phyloP scores from a whole-genome alignment of 92 coral and sea anemone genomes.

The Nematostella vectensis region DNA sequence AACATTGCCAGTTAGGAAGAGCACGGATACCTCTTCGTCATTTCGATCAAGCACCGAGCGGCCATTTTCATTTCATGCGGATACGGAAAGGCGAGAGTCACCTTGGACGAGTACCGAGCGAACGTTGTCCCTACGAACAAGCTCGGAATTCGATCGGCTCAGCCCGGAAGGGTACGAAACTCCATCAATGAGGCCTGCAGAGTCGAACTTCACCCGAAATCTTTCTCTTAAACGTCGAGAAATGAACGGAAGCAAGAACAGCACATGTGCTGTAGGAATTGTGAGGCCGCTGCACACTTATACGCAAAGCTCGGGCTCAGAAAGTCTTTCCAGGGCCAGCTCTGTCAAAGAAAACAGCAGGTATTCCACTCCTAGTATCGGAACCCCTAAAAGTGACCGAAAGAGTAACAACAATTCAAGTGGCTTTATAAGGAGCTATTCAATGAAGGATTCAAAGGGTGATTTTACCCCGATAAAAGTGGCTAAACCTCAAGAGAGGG shows the following conservation, averaged over 20 bases:
- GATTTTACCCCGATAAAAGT: conserved; percentile 13
- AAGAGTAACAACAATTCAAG: not conserved
- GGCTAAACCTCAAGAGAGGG: conserved; percentile 4
- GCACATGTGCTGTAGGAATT: conserved; percentile 44
- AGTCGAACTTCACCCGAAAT: not conserved
- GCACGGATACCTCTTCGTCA: not conserved
- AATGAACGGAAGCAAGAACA: conserved; percentile 3
- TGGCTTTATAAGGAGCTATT: no score
- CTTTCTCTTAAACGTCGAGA: conserved; percentile 1
- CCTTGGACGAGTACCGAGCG: no score
- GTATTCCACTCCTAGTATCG: not conserved
- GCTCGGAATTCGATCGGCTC: not conserved
- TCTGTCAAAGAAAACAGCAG: conserved; percentile 19
- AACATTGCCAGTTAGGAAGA: not conserved
- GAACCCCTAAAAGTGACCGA: conserved; percentile 12
- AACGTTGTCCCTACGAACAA: not conserved
- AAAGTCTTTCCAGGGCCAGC: conserved; percentile 14
- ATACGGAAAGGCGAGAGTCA: no score
- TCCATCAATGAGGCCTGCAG: not conserved
- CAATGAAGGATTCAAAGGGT: conserved; percentile 7
- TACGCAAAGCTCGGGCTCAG: conserved; percentile 5
- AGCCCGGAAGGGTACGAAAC: not conserved
- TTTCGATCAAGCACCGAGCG: no score
- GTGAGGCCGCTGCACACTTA: conserved; percentile 35
- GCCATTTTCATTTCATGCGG: no score